Percentiles rank a stretch among this genome's conserved stretches.
Conservation (phyloP, 2,113 vertebrate species). For the Rostratula benghalensis region DNA sequence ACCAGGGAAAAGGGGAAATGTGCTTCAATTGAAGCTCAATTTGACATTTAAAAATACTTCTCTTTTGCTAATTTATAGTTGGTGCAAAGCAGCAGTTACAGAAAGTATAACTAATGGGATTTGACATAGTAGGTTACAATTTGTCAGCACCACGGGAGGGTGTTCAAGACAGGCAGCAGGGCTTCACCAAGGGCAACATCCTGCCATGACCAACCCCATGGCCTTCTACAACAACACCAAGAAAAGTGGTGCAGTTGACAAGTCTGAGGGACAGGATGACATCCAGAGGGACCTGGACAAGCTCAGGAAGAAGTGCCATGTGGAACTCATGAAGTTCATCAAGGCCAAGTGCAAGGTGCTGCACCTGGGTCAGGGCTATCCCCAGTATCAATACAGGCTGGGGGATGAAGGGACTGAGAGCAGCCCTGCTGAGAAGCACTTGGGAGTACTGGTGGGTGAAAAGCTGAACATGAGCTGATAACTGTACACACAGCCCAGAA, state of each 20-base stretch:
- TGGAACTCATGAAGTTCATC: not conserved
- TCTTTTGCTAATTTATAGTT: too few relatives aligned
- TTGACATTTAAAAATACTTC: not conserved
- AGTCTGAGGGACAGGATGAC: not conserved
- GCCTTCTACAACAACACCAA: not conserved
- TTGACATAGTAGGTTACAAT: not conserved
- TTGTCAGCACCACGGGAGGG: not conserved
- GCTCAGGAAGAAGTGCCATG: not conserved
- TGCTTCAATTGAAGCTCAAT: not conserved
- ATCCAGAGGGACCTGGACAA: not conserved
- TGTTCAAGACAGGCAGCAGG: not conserved
- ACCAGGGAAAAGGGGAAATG: not conserved
- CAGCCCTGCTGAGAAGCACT: not conserved
- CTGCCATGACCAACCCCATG: not conserved
- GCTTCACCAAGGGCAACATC: not conserved
- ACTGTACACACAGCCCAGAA: not conserved
- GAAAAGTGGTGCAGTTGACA: not conserved
- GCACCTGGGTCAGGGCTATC: not conserved
- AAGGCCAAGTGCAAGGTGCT: not conserved
- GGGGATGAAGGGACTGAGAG: not conserved
- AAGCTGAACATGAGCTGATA: not conserved
- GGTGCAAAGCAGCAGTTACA: not conserved
- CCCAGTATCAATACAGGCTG: not conserved
- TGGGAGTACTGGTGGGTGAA: too few relatives aligned
- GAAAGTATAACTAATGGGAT: not conserved